Base-by-base conservation (phyloP, 1,140 invertebrate species). In the Acromyrmex echinatior region DNA sequence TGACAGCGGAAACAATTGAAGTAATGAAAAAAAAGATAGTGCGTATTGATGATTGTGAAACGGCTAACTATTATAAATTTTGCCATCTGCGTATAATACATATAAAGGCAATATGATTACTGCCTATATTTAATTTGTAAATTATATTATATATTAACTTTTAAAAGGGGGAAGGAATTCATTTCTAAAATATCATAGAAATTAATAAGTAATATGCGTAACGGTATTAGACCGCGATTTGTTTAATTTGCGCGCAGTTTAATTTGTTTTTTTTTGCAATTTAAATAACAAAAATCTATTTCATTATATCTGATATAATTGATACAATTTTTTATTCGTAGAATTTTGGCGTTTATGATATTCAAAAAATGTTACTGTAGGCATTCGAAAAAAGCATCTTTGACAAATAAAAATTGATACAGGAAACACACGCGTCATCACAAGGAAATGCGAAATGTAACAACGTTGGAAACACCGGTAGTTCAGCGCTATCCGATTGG, bases 71-170 rank as follows among this genome's bases (percentile, higher is more conserved):
- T 60, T 79, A 66, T 31, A 28, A 79, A 66, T 66, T 58, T 73
- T 68, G 63, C 45, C 51, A 68, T 76, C n/a, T 31, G 74, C 56
- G 31, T 51, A 51, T 14, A 51, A 39, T 39, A 45, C 25, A 62
- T 76, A 86, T 84, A 70, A 87, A 84, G 63, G 80, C 80, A 90
- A 89, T 89, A 89, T 78, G 76, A 89, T 88, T 90, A 90, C 76
- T 39, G 35, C 7, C 7, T 77, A 62, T 76, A 70, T 88, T 90
- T 74, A 79, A 21, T 78, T 62, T 28, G 86, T 53, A 63, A 87
- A 78, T 65, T 1, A 39, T 87, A 78, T 65, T 1, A 39, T 87
- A 77, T 68, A 86, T 89, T 89, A 89, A 87, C 35, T 80, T 85
- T 85, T 76, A 49, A 58, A 71, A 49, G 49, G 21, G 63, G n/a